Conservation (phyloP, 1,140 invertebrate genomes). For the Listronotus bonariensis region DNA sequence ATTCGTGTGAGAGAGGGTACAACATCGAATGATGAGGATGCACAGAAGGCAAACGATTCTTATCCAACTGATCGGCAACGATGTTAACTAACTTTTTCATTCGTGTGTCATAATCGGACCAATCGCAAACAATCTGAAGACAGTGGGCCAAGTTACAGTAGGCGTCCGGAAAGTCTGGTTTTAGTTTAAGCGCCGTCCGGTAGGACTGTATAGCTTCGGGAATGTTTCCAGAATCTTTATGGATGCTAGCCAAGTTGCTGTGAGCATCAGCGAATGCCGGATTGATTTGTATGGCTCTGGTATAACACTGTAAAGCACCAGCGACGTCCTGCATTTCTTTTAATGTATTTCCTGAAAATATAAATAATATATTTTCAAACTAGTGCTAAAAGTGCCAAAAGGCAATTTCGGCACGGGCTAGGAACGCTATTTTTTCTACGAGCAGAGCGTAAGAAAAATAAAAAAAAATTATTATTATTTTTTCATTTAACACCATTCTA, state of each 20-base stretch:
- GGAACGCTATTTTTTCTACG: no score
- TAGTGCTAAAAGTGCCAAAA: no score
- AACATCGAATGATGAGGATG: conserved; percentile 99
- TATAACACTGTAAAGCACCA: conserved; percentile 95
- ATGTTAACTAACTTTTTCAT: conserved; percentile 97
- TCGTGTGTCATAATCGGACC: conserved; percentile 93
- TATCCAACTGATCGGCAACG: conserved; percentile 94
- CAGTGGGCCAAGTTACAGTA: conserved; percentile 99
- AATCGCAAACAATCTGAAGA: conserved; percentile 98
- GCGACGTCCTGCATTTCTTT: conserved; percentile 98
- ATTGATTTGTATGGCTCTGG: conserved; percentile 97
- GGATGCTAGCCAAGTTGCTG: conserved; percentile 97
- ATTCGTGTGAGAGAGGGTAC: conserved; percentile 94
- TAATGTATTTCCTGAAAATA: conserved; percentile 74
- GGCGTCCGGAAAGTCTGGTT: conserved; percentile 99
- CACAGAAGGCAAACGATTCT: conserved; percentile 94
- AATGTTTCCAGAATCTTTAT: conserved; percentile 99
- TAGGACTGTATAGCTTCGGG: conserved; percentile 97
- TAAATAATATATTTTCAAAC: no score
- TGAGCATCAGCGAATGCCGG: conserved; percentile 98
- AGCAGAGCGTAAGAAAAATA: no score
- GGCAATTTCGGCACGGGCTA: no score
- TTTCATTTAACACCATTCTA: no score
- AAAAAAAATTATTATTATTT: no score
- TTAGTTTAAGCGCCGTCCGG: conserved; percentile 92